Percentiles rank a stretch among this genome's conserved stretches.
Conservation (phyloP, 1,140 invertebrate species). For the Kradibia gibbosae region DNA sequence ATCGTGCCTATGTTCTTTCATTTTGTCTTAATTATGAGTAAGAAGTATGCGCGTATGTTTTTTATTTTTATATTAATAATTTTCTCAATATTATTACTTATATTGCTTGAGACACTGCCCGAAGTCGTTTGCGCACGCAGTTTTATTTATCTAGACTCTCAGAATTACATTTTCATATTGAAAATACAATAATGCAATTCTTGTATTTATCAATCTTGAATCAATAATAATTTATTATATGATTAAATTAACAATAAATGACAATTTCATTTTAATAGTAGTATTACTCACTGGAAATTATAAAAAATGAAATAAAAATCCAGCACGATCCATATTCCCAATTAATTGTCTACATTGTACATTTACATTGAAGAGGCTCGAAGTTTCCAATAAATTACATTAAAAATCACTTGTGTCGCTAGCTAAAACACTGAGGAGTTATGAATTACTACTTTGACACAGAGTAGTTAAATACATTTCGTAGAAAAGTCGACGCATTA, state of each 20-base stretch:
- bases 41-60: slow-evolving; percentile 8
- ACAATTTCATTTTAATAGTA: not conserved
- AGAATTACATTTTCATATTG: not conserved
- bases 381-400: not conserved
- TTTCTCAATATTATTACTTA: slow-evolving; percentile 13
- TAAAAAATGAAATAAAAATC: not conserved
- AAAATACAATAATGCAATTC: not conserved
- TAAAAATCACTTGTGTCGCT: slow-evolving; percentile 30
- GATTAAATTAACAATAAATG: not conserved
- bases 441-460: not conserved
- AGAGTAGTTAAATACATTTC: not conserved
- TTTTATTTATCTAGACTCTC: not conserved
- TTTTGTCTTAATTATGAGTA: slow-evolving; percentile 15
- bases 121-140: slow-evolving; percentile 7
- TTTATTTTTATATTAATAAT: slow-evolving; percentile 6
- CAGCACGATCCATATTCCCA: slow-evolving; percentile 5
- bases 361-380: slow-evolving; percentile 4
- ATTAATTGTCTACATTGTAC: slow-evolving; percentile 7
- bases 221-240: no score
- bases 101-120: slow-evolving; percentile 43
- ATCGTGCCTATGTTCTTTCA: not conserved
- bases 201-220: not conserved
- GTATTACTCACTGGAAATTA: not conserved
- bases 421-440: slow-evolving; percentile 23
- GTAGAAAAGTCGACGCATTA: not conserved